Conservation (phyloP, 2,888 invertebrate genomes). For the Torymus texanus region DNA sequence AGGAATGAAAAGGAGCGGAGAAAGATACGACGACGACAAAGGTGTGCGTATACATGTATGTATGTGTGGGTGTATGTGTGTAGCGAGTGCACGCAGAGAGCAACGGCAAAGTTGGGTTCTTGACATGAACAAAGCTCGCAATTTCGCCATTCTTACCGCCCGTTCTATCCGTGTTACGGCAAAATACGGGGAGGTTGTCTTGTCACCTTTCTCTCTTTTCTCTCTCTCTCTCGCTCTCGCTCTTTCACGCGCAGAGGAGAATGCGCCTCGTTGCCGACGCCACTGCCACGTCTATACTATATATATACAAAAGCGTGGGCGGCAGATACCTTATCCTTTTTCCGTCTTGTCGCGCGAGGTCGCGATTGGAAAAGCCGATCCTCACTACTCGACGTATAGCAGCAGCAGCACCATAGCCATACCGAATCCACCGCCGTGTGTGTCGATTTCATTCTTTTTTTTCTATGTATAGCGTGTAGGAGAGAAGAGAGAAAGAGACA, state of each 20-base stretch:
- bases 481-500: not conserved
- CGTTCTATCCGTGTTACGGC: slow-evolving; percentile 62
- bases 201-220: slow-evolving; percentile 56
- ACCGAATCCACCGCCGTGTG: slow-evolving; percentile 10
- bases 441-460: slow-evolving; percentile 31
- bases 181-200: slow-evolving; percentile 63
- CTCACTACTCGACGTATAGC: not conserved
- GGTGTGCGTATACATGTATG: not conserved
- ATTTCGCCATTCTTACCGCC: slow-evolving; percentile 66
- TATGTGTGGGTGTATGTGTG: too few relatives aligned
- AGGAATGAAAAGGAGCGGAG: slow-evolving; percentile 48
- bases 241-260: too few relatives aligned
- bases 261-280: too few relatives aligned
- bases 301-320: too few relatives aligned
- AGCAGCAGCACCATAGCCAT: not conserved
- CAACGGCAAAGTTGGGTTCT: slow-evolving; percentile 60
- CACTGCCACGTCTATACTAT: too few relatives aligned
- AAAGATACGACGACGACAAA: slow-evolving; percentile 46
- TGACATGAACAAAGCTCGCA: slow-evolving; percentile 71
- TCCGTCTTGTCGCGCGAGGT: slow-evolving; percentile 49
- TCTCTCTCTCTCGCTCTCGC: slow-evolving; percentile 19
- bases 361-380: slow-evolving; percentile 56
- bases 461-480: not conserved
- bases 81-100: too few relatives aligned
- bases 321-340: slow-evolving; percentile 49